Evolutionary conservation across 1,140 invertebrate genomes (phyloP), one percentile per base, ranked within the genome.

Genomic region (Cotesia typhae): DNA sequence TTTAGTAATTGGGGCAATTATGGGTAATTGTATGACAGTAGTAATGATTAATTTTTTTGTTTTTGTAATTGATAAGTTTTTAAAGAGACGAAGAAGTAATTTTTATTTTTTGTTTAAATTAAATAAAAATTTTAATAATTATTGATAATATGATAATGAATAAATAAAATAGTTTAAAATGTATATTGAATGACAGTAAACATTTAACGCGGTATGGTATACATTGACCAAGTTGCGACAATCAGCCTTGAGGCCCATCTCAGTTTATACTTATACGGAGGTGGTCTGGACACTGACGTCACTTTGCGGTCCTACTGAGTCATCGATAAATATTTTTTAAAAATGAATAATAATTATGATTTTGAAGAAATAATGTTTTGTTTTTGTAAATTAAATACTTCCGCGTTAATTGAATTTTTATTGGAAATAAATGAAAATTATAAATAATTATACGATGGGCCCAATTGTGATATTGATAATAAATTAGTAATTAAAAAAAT

Each of bases 231-330:
- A 47, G 77, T 81, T 80, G 77, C 80, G 73, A 78, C 75, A 80
- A 41, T 3, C 37, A 69, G 67, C 81, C 81, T 82, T 83, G 81
- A 60, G n/a, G 53, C 65, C 74, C 75, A 78, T 79, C 76, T 74
- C 70, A 78, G 67, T 76, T 80, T 82, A 79, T 83, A 83, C 82
- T 80, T 83, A 82, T 82, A 83, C 81, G 81, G 80, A 77, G 70
- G 74, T 81, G 71, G 75, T 74, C 74, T 67, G 79, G 71, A 65
- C 72, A 66, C 38, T 84, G 82, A 84, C 77, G 80, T 84, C 82
- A 84, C 73, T 28, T 20, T 12, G 7, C 67, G 35, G 64, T 66
- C 38, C 72, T 67, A 63, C 53, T 70, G 73, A 69, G 9, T 72
- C 71, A 72, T 47, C 20, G 47, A 9, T 47, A 37, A 28, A 14